Base-by-base conservation (phyloP, 2,888 invertebrate species). In the Drosophila percnosoma region DNA sequence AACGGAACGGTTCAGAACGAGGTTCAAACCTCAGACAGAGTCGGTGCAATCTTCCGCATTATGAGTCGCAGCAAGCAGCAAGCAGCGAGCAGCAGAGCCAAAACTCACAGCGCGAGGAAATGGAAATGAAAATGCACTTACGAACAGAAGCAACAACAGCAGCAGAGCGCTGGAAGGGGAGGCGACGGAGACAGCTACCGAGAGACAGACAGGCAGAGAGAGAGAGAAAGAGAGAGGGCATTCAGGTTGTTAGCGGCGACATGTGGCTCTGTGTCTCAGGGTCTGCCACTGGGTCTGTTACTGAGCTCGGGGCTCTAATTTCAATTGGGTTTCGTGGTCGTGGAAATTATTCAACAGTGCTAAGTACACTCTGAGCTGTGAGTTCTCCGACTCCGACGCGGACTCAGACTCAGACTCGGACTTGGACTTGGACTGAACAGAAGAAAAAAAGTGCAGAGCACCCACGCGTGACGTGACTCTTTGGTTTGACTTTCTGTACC, bases 391-490 rank as follows among this genome's bases (percentile, higher is more conserved):
- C 45, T 45, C 45, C 8, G 45, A 45, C 45, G 24, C 54, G 27
- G 66, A 59, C 67, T 75, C 53, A 33, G 27, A 38, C 62, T 58
- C 34, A 29, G 24, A 24, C 24, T 64, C 49, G 40, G 62, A 11
- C 54, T 64, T 55, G 62, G 54, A 64, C 67, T 82, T 68, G 45
- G 51, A 67, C 67, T 72, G 63, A 64, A 27, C 36, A 27, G 13
- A 54, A 18, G n/a, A n/a, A 52, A 31, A 31, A 52, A 36, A 78
- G 61, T 78, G 69, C 67, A 71, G 75, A 53, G 81, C 87, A 88
- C 90, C 87, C 87, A 88, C 87, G 91, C 91, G 87, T 88, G 87
- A 88, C 87, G 90, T 87, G 87, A 87, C 87, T 87, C 91, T 87
- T 90, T 91, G 89, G 91, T 89, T 87, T 87, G 86, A 67, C 88